phyloP scores from a whole-genome alignment of 64 coral and sea anemone genomes.

The Dendronephthya gigantea region DNA sequence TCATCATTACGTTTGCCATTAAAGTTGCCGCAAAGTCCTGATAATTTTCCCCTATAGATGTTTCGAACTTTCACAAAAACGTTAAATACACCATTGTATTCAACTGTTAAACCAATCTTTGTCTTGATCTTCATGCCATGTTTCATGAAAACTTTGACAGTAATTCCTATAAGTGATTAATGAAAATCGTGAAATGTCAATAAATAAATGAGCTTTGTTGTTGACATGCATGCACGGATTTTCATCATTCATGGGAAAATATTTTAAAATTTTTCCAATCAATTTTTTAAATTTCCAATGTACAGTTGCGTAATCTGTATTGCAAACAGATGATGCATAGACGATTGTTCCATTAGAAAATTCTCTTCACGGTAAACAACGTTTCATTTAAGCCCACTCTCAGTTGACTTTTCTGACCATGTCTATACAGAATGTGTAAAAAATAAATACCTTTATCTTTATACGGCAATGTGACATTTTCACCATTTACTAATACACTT shows the following conservation, averaged over 20 bases:
- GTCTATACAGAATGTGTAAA: no score
- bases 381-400: no score
- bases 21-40: not conserved
- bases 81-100: not conserved
- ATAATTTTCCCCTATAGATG: not conserved
- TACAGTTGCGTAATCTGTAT: no score
- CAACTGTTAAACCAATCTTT: not conserved
- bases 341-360: no score
- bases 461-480: not conserved
- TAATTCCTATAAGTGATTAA: not conserved
- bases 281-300: no score
- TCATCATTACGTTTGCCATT: not conserved
- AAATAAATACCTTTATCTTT: not conserved
- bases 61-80: not conserved
- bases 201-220: not conserved
- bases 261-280: no score
- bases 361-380: no score
- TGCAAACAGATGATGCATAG: no score
- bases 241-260: no score
- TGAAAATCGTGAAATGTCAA: not conserved
- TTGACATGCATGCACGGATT: no score
- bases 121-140: not conserved
- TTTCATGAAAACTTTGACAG: not conserved
- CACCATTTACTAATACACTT: not conserved
- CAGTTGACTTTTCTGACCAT: no score